Evolutionary conservation across 2,797 vertebrate species (phyloP), one percentile per base, ranked within the genome.

Genomic region (Sebastolobus alascanus): DNA sequence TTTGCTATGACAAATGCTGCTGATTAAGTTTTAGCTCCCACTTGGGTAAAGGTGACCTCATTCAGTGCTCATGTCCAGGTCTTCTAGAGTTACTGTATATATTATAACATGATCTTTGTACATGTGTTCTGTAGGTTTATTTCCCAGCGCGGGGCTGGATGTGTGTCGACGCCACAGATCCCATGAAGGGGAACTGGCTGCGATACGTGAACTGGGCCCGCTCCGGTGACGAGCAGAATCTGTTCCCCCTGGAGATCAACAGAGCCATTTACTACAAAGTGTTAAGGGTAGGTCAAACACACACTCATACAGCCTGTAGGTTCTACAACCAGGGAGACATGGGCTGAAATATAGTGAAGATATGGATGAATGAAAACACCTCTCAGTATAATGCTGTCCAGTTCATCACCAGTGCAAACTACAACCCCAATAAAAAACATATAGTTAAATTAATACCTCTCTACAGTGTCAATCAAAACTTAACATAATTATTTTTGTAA

Each of bases 81-180:
- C 54, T 75, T 46, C 5, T 40, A 4, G 0, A 78, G 29, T 20
- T 37, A 52, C 6, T 20, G 20, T 18, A 5, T n/a, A 50, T 25
- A 52, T 18, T 40, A 20, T 16, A 35, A 68, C 38, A 1, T 65
- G 8, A 2, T 73, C 27, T 59, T 67, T 75, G 35, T 22, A 18
- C 58, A 8, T 71, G 22, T 84, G 58, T 52, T n/a, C 66, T 79
- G 29, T n/a, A 99, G 98, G 97, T 98, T 0, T 98, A 98, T 87
- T 98, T 98, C 87, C 98, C 97, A 8, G 95, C 97, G n/a, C 79
- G 97, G 85, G 98, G 98, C 4, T 99, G 98, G 97, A 98, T 99
- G 97, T 99, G 98, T 90, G 95, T 98, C 3, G 98, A 98, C 25
- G 98, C 98, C 86, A 98, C 97, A 0, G 97, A 99, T 78, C 98